These are phyloP conservation scores for Nephrotoma guestfalica DNA, from an alignment of 2,888 invertebrate genomes.

Conservation along the genomic window DNA sequence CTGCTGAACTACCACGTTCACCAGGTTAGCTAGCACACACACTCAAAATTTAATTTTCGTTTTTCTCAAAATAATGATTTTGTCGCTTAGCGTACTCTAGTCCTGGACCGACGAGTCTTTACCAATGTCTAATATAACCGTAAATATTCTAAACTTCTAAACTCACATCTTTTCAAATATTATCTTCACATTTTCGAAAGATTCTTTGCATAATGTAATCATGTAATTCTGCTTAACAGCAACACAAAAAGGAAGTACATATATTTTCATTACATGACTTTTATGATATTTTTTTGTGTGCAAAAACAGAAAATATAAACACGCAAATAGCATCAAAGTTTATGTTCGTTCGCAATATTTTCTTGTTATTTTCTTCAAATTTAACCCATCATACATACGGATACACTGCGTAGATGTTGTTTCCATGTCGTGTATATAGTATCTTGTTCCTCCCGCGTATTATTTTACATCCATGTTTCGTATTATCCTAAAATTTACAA, in stretches of 20 bases:
- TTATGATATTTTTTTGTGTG: neutral
- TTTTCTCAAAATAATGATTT: no score
- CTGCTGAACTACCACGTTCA: no score
- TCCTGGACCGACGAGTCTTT: no score
- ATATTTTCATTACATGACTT: neutral
- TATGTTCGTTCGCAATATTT: neutral
- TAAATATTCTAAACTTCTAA: no score
- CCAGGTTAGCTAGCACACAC: no score
- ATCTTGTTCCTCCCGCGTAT: neutral
- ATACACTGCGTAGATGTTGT: neutral
- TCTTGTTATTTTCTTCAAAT: neutral
- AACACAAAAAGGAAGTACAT: neutral
- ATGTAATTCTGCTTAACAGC: neutral
- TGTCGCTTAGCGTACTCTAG: no score
- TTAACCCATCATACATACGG: neutral
- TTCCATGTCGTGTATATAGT: neutral
- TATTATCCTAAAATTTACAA: neutral
- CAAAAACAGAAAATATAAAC: neutral
- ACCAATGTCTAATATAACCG: no score
- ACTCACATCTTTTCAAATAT: neutral
- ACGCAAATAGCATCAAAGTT: neutral
- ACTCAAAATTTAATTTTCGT: no score
- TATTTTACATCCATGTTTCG: neutral
- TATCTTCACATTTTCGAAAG: neutral
- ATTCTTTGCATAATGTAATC: neutral